A percentile compares a stretch with the other conserved stretches of the same genome.
Evolutionary conservation across 2,888 invertebrate species (phyloP).

Genomic region (Caenorhabditis zanzibari): DNA sequence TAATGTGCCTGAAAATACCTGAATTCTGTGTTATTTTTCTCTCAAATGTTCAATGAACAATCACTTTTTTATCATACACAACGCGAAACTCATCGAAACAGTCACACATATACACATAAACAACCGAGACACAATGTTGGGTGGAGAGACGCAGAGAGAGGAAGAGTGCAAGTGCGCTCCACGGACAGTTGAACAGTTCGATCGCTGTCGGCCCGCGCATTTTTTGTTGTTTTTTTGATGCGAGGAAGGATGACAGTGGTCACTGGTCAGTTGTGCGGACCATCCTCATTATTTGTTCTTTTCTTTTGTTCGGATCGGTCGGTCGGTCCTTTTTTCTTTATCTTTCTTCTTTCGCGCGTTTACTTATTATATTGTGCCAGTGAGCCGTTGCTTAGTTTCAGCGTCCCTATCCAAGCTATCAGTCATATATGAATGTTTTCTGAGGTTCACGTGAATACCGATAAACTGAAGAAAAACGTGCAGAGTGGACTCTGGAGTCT

Average conservation of each 20-base stretch:
- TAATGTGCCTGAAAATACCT: conserved; percentile 44
- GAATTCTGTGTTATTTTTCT: conserved; percentile 22
- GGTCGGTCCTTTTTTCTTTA: conserved; percentile 3
- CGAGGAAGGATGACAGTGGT: background rate
- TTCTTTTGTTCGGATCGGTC: background rate
- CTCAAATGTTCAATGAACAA: conserved; percentile 43
- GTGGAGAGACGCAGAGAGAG: conserved; percentile 34
- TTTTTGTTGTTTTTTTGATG: conserved; percentile 33
- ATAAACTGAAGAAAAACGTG: conserved; percentile 26
- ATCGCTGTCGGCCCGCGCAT: conserved; percentile 27
- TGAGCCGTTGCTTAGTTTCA: background rate
- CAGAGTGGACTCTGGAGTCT: conserved; percentile 29
- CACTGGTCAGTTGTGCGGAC: conserved; percentile 4
- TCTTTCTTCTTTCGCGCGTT: background rate
- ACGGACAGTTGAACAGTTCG: background rate
- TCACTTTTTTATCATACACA: conserved; percentile 50
- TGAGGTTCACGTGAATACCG: conserved; percentile 3
- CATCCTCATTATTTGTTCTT: conserved; percentile 7
- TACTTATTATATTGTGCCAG: background rate
- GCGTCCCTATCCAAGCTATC: background rate
- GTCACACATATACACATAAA: conserved; percentile 50
- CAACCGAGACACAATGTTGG: background rate
- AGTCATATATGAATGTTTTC: background rate
- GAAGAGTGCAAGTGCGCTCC: conserved; percentile 24
- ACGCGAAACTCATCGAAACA: conserved; percentile 27